A percentile compares a stretch with the other conserved stretches of the same genome.
These are phyloP conservation scores for Mnemiopsis leidyi DNA, from an alignment of 37 sponge, comb jelly and placozoan genomes.

Conservation along the genomic window DNA sequence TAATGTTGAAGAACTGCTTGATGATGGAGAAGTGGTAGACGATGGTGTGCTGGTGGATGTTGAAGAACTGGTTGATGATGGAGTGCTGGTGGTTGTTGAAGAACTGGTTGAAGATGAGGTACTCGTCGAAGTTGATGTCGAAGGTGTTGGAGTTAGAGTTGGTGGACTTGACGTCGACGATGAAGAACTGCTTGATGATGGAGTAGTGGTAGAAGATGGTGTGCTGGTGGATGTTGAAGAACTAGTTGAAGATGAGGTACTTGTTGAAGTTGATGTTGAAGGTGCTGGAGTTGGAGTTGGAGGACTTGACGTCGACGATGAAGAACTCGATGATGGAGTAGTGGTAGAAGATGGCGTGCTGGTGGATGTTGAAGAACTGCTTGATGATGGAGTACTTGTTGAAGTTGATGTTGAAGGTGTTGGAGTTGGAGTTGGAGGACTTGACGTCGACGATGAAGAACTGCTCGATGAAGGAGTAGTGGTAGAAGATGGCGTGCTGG, in stretches of 20 bases:
- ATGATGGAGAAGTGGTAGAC: not conserved
- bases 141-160: no score
- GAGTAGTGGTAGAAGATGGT: not conserved
- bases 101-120: not conserved
- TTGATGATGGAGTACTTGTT: not conserved
- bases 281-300: not conserved
- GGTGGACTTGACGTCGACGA: no score
- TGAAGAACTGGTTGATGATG: conserved; percentile 8
- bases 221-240: conserved; percentile 6
- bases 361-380: not conserved
- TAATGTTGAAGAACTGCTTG: not conserved
- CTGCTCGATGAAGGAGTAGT: not conserved
- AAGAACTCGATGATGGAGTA: not conserved
- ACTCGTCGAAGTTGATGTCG: not conserved
- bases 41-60: not conserved
- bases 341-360: conserved; percentile 5
- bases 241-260: not conserved
- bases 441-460: not conserved
- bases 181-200: not conserved
- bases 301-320: not conserved
- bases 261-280: conserved; percentile 15
- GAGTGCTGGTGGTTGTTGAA: not conserved
- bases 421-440: not conserved
- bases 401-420: not conserved
- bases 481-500: not conserved